A percentile compares a stretch with the other conserved stretches of the same genome.
These are phyloP conservation scores for Dicrostonyx torquatus DNA, from an alignment of 2,797 vertebrate species.

Conservation along the genomic window DNA sequence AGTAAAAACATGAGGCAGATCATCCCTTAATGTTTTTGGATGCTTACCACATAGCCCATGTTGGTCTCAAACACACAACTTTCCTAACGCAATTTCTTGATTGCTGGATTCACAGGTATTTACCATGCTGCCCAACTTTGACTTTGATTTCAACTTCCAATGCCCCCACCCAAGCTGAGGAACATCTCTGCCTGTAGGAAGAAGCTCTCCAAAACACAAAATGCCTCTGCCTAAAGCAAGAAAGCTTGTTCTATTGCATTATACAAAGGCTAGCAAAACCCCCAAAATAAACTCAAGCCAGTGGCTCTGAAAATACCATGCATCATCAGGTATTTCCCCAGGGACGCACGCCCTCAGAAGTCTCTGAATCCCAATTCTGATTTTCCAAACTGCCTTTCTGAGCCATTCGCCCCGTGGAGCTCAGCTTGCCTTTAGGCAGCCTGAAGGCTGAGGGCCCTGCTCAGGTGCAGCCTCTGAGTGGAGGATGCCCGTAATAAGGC, in stretches of 20 bases:
- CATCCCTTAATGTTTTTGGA: background rate
- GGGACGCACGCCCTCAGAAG: slow-evolving; percentile 72
- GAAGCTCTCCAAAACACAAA: slow-evolving; percentile 16
- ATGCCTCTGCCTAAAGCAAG: background rate
- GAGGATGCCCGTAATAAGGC: slow-evolving; percentile 78
- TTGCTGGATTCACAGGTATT: background rate
- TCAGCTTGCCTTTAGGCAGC: slow-evolving; percentile 80
- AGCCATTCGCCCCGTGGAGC: slow-evolving; percentile 63
- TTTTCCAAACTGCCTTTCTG: slow-evolving; percentile 72
- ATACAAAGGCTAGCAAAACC: slow-evolving; percentile 48
- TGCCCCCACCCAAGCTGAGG: background rate
- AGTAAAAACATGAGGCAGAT: background rate
- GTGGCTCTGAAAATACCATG: slow-evolving; percentile 67
- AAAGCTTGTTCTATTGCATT: slow-evolving; percentile 6
- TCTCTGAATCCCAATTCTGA: slow-evolving; percentile 74
- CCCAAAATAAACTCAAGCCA: slow-evolving; percentile 56
- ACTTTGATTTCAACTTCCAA: background rate
- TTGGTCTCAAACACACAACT: background rate
- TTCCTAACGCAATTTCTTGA: background rate
- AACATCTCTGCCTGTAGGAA: background rate
- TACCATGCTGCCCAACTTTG: background rate
- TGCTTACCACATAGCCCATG: background rate
- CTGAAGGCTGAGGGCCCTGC: slow-evolving; percentile 71
- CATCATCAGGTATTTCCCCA: slow-evolving; percentile 57
- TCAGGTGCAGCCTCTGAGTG: slow-evolving; percentile 62